Conservation (phyloP, 2,113 vertebrate species). For the Connochaetes taurinus region DNA sequence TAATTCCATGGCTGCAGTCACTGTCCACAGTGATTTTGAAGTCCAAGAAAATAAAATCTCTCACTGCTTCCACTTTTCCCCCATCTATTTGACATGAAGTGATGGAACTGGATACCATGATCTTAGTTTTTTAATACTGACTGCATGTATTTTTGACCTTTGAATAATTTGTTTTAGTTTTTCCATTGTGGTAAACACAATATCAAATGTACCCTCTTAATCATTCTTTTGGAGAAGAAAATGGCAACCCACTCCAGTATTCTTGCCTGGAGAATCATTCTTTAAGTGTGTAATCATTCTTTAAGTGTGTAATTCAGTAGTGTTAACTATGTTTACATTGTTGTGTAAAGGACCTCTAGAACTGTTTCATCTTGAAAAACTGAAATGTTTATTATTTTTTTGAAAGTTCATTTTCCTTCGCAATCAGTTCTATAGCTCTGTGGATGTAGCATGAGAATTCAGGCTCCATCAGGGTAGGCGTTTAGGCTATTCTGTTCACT, state of each 20-base stretch:
- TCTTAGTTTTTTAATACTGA: not conserved
- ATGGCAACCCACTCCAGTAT: too few species aligned
- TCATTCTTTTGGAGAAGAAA: not conserved
- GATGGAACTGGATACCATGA: not conserved
- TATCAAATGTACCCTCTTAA: not conserved
- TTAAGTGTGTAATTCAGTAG: not conserved
- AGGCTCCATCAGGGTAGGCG: not conserved
- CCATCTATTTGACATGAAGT: not conserved
- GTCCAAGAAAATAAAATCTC: not conserved
- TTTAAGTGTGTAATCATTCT: not conserved
- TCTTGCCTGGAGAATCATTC: too few species aligned
- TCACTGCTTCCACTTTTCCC: not conserved
- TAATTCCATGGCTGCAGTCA: not conserved
- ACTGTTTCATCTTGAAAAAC: constrained; percentile 12
- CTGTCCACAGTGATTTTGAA: not conserved
- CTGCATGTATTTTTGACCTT: not conserved
- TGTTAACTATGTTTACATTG: not conserved
- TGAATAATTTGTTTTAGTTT: constrained; percentile 18
- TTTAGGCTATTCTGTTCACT: not conserved
- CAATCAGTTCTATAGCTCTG: not conserved
- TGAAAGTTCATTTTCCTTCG: not conserved
- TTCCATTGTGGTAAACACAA: not conserved
- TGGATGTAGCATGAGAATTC: not conserved
- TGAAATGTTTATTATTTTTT: not conserved
- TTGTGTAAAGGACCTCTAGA: not conserved